Evolutionary conservation across 2,888 invertebrate genomes (phyloP).

Genomic region (Sinopyrophorus schimmeli): DNA sequence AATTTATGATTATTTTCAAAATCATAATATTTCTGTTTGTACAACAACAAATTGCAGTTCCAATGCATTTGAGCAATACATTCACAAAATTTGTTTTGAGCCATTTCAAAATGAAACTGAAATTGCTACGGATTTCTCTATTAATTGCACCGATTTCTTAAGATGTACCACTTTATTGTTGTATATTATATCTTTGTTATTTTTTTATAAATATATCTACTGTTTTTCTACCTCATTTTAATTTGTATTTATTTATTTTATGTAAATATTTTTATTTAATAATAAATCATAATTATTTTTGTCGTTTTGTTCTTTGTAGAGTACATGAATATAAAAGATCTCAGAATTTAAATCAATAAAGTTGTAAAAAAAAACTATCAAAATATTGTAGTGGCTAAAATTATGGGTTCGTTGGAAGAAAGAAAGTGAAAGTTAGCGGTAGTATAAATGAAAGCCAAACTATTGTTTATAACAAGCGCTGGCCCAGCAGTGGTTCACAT

Average conservation of each 20-base stretch:
- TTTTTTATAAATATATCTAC: conserved; percentile 15
- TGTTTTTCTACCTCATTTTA: conserved; percentile 30
- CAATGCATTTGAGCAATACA: conserved; percentile 37
- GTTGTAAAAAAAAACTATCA: too few species aligned
- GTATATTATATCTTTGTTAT: conserved; percentile 14
- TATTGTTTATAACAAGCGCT: too few species aligned
- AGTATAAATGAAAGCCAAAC: too few species aligned
- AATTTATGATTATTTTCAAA: conserved; percentile 47
- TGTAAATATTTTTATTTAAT: conserved; percentile 10
- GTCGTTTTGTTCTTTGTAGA: too few species aligned
- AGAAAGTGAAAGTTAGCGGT: too few species aligned
- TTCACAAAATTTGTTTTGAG: conserved; percentile 40
- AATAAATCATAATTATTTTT: too few species aligned
- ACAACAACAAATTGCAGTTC: conserved; percentile 42
- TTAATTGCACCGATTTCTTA: conserved; percentile 27
- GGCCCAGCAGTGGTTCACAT: too few species aligned
- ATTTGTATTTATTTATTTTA: conserved; percentile 8
- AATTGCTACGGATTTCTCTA: conserved; percentile 36
- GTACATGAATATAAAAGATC: too few species aligned
- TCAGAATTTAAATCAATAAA: too few species aligned
- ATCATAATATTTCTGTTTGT: conserved; percentile 46
- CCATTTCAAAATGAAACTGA: conserved; percentile 31
- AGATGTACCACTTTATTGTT: conserved; percentile 17
- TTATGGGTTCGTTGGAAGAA: too few species aligned
- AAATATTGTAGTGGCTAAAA: too few species aligned